phyloP scores from a whole-genome alignment of 2,797 vertebrate species.

The Amphiprion clarkii region DNA sequence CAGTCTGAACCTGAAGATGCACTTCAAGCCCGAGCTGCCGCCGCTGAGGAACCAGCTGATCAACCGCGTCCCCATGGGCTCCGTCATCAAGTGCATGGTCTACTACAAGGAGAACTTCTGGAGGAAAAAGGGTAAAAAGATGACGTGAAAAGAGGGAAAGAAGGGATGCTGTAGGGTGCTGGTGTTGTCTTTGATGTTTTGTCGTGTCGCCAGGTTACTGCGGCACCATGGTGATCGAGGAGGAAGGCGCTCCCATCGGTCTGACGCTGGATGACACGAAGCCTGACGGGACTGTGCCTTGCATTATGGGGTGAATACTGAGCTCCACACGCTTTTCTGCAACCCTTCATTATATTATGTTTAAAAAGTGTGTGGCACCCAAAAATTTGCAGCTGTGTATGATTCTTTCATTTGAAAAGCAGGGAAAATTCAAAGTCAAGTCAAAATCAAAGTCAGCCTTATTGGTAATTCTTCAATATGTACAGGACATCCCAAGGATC shows the following conservation, averaged over 20 bases:
- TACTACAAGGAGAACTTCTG: conserved; percentile 98
- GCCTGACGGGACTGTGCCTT: conserved; percentile 91
- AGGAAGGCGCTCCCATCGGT: conserved; percentile 91
- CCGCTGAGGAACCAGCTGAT: conserved; percentile 96
- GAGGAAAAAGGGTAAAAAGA: conserved; percentile 90
- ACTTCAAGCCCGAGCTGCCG: conserved; percentile 94
- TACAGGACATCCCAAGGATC: no score
- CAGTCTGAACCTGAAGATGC: conserved; percentile 91
- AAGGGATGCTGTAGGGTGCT: neutral
- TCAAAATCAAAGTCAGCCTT: no score
- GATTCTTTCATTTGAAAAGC: neutral
- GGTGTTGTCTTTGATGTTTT: neutral
- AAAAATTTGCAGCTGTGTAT: neutral
- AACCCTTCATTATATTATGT: neutral
- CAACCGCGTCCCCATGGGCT: conserved; percentile 94
- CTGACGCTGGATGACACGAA: conserved; percentile 96
- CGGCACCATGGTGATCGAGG: conserved; percentile 96
- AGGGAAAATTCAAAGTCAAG: no score
- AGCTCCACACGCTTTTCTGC: neutral
- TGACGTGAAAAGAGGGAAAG: neutral
- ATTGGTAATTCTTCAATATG: no score
- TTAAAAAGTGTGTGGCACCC: no score
- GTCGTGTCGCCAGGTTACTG: conserved; percentile 88
- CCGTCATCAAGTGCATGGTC: conserved; percentile 97
- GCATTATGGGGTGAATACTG: conserved; percentile 92